A percentile compares a stretch with the other conserved stretches of the same genome.
Evolutionary conservation across 1,140 invertebrate species (phyloP).

Genomic region (Conopomorpha cramerella): DNA sequence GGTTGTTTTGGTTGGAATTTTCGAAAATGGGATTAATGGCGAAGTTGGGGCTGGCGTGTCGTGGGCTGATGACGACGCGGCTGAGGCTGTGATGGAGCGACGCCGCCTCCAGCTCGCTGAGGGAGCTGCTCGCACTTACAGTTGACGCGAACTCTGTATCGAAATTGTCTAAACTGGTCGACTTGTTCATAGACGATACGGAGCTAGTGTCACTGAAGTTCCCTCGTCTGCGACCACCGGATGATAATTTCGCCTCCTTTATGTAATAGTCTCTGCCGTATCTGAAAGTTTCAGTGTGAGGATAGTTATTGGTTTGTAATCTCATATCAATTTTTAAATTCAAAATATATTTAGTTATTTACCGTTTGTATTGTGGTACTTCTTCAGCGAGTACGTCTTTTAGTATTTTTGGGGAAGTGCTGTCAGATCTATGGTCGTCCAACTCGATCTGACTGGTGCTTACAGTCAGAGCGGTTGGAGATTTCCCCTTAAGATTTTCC

Average conservation of each 20-base stretch:
- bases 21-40: conserved; percentile 68
- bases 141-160: conserved; percentile 41
- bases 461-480: conserved; percentile 10
- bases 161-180: conserved; percentile 44
- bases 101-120: conserved; percentile 62
- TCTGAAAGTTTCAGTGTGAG: conserved; percentile 45
- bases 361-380: conserved; percentile 57
- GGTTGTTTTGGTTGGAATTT: conserved; percentile 26
- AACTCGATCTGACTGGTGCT: conserved; percentile 13
- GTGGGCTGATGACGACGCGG: conserved; percentile 63
- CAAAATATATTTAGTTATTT: conserved; percentile 4
- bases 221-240: conserved; percentile 42
- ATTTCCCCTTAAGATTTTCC: background rate
- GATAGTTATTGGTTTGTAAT: background rate
- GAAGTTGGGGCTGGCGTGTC: conserved; percentile 67
- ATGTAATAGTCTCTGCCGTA: conserved; percentile 80
- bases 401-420: conserved; percentile 31
- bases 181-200: conserved; percentile 38
- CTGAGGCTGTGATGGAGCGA: conserved; percentile 64
- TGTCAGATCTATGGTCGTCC: conserved; percentile 17
- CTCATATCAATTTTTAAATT: background rate
- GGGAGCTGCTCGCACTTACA: conserved; percentile 65
- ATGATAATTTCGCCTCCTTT: conserved; percentile 63
- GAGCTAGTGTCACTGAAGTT: conserved; percentile 31
- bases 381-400: conserved; percentile 50